Evolutionary conservation across 2,888 invertebrate genomes (phyloP), one percentile per base, ranked within the genome.

Genomic region (Mimas tiliae): DNA sequence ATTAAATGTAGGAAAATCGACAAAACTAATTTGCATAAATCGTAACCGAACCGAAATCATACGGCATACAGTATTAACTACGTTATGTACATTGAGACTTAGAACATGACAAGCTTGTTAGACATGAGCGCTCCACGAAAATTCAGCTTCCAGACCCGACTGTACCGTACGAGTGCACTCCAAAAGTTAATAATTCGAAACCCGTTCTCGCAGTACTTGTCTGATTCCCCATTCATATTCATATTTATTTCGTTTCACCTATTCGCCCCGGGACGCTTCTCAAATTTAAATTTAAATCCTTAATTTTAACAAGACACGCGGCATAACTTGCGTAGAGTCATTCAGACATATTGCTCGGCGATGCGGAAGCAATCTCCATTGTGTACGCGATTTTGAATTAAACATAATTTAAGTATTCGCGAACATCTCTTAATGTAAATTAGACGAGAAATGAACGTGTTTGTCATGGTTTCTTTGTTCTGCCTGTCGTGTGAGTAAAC

Each of bases 241-340:
- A 94, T 93, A 93, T 93, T 93, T 92, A 91, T 91, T 91, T 90
- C 91, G 87, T 89, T 91, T 87, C 88, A 91, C 90, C 90, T 89
- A 90, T 86, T 87, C 89, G 88, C 88, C 84, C 81, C 81, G 81
- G 84, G 85, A 83, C 76, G 78, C 79, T 82, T 82, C 80, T 74
- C 77, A 81, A 86, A 90, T 91, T 91, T 86, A 85, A 91, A 87
- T 86, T 85, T 84, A 85, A 87, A 92, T 91, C 88, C 87, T 88
- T 88, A 88, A 90, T 90, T 91, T 90, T 87, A 90, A 90, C 90
- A 89, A 90, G 91, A 89, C 86, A 84, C 83, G 85, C 82, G 81
- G 84, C 82, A 76, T 83, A 79, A 82, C 80, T 83, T 79, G 79
- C 76, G 74, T 68, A 68, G 62, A 65, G 74, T 77, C 77, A 78